Percentiles rank a stretch among this genome's conserved stretches.
These are phyloP conservation scores for Gasteruption jaculator DNA, from an alignment of 2,888 invertebrate genomes.

Conservation along the genomic window DNA sequence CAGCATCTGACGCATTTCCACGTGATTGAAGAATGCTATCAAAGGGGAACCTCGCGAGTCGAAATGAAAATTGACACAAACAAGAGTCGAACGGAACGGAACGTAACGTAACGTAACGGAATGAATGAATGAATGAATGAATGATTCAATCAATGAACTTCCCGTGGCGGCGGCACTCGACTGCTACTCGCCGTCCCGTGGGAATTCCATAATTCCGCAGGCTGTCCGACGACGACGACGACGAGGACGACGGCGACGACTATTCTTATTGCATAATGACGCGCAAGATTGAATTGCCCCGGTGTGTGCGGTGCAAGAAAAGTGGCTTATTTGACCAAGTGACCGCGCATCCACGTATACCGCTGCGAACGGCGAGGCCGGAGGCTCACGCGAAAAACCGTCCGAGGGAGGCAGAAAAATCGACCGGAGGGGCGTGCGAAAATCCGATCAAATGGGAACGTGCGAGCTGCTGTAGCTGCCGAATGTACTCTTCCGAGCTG, in stretches of 20 bases:
- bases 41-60: conserved; percentile 18
- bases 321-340: conserved; percentile 5
- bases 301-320: conserved; percentile 19
- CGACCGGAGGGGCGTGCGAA: conserved; percentile 8
- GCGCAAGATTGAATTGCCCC: conserved; percentile 32
- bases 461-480: conserved; percentile 19
- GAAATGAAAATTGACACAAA: too few species aligned
- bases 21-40: conserved; percentile 32
- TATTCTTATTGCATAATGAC: conserved; percentile 50
- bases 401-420: conserved; percentile 10
- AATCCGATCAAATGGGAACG: conserved; percentile 23
- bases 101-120: too few species aligned
- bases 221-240: too few species aligned
- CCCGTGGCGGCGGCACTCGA: conserved; percentile 20
- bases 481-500: conserved; percentile 18
- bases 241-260: too few species aligned
- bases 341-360: conserved; percentile 14
- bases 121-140: too few species aligned
- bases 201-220: too few species aligned
- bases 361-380: conserved; percentile 21
- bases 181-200: conserved; percentile 27
- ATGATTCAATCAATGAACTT: conserved; percentile 10
- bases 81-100: too few species aligned
- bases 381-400: conserved; percentile 27
- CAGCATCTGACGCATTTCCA: conserved; percentile 39